phyloP scores from a whole-genome alignment of 1,140 invertebrate genomes.

The Zophobas atratus region DNA sequence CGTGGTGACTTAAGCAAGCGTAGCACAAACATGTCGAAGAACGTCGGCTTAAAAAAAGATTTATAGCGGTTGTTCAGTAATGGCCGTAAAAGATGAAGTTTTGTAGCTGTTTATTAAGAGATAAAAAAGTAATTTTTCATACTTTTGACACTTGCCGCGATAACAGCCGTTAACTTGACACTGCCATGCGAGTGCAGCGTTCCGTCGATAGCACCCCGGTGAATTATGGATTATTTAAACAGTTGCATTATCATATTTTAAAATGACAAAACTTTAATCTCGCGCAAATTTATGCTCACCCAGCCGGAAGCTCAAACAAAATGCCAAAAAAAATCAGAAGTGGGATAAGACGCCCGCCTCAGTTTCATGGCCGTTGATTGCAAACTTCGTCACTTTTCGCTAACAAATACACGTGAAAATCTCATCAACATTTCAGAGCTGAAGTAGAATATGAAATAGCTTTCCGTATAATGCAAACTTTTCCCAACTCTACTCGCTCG shows the following conservation, averaged over 20 bases:
- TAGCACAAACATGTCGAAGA: too few relatives aligned
- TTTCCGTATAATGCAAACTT: slow-evolving; percentile 38
- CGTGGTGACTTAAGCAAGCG: neutral
- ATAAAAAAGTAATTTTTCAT: slow-evolving; percentile 47
- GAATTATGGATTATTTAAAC: slow-evolving; percentile 8
- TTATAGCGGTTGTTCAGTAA: slow-evolving; percentile 27
- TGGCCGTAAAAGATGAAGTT: slow-evolving; percentile 36
- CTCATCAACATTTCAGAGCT: slow-evolving; percentile 36
- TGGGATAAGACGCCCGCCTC: too few relatives aligned
- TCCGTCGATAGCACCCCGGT: neutral
- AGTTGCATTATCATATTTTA: slow-evolving; percentile 6
- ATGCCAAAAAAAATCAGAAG: too few relatives aligned
- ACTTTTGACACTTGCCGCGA: slow-evolving; percentile 16
- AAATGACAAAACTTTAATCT: neutral
- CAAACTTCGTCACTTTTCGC: slow-evolving; percentile 16
- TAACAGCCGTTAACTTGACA: slow-evolving; percentile 8
- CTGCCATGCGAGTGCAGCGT: neutral
- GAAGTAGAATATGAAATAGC: slow-evolving; percentile 33
- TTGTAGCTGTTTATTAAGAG: slow-evolving; percentile 48
- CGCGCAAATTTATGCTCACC: too few relatives aligned
- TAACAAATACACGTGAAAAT: slow-evolving; percentile 33
- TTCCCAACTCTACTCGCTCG: slow-evolving; percentile 30
- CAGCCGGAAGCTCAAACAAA: too few relatives aligned
- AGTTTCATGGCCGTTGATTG: neutral
- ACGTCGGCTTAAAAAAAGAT: slow-evolving; percentile 17